A percentile compares a stretch with the other conserved stretches of the same genome.
Evolutionary conservation across 53 echinoderm and acorn worm species (phyloP).

Genomic region (Zoroaster sp.): DNA sequence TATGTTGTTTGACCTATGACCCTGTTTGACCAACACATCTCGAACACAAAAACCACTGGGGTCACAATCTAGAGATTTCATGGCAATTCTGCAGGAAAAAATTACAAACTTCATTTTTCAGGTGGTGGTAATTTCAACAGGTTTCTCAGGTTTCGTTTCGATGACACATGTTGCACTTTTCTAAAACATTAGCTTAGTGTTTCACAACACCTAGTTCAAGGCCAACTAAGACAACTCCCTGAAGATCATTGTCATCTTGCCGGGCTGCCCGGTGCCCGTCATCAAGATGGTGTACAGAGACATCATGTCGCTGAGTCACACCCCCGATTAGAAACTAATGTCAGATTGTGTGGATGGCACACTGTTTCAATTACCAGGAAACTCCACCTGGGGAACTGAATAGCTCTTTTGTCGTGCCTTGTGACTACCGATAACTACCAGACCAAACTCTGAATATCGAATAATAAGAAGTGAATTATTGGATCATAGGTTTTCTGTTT

Average conservation of each 20-base stretch:
- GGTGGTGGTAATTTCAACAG: not conserved
- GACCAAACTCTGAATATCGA: too few species aligned
- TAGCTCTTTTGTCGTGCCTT: not conserved
- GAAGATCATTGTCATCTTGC: conserved; percentile 24
- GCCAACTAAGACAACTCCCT: conserved; percentile 15
- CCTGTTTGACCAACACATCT: too few species aligned
- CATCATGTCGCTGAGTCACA: not conserved
- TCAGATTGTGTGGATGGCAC: not conserved
- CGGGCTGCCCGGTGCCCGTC: not conserved
- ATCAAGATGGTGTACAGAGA: not conserved
- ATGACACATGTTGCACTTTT: not conserved
- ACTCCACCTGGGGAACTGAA: not conserved
- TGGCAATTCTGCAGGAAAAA: too few species aligned
- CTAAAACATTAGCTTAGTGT: not conserved
- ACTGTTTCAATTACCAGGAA: not conserved
- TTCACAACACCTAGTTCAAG: not conserved
- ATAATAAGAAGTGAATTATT: not conserved
- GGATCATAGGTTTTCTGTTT: not conserved
- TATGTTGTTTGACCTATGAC: too few species aligned
- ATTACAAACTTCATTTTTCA: not conserved
- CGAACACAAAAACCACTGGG: too few species aligned
- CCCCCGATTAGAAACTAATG: not conserved
- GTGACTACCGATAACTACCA: not conserved
- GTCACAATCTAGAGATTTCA: too few species aligned
- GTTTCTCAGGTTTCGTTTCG: not conserved